Evolutionary conservation across 1,140 invertebrate genomes (phyloP), one percentile per base, ranked within the genome.

Genomic region (Cherax quadricarinatus): DNA sequence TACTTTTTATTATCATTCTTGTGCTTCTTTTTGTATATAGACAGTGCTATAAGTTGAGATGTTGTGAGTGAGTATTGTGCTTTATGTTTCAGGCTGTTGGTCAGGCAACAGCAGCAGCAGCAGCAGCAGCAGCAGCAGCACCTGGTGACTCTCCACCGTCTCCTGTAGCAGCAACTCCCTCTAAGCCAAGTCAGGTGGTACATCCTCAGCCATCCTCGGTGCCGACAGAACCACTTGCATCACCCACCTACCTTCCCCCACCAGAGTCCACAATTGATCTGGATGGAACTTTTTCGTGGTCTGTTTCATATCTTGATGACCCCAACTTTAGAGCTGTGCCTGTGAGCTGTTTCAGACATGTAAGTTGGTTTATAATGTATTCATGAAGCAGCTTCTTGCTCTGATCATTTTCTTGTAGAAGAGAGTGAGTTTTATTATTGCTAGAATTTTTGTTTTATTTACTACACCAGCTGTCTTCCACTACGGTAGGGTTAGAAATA

Each of bases 281-380:
- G 79, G 88, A 88, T 12, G 89, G 79, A 49, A 79, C 82, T 5
- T 93, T 92, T 73, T 80, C 86, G 6, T 93, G 93, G 93, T 86
- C 87, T 41, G 30, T 84, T 9, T 73, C 91, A 6, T 93, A 93
- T 94, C 95, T 99, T 4, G 96, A 96, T 94, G 96, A 97, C 91
- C 96, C 96, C 92, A 96, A 97, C 93, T 98, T 98, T 94, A 96
- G 96, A 89, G 98, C 98, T 24, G 98, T 98, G 16, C 97, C 98
- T 78, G 98, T 99, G 12, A 97, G 97, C 75, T 97, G 97, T 94
- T 99, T 99, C 95, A 97, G 97, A 95, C 98, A 99, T 96, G 97
- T 97, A 94, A 96, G 96, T 30, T 57, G 83, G n/a, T 16, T 41
- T 79, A 70, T 70, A 18, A 16, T 90, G 30, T 24, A 14, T 21